Conservation (phyloP, 2,888 invertebrate genomes). For the Nemotelus pantherinus region DNA sequence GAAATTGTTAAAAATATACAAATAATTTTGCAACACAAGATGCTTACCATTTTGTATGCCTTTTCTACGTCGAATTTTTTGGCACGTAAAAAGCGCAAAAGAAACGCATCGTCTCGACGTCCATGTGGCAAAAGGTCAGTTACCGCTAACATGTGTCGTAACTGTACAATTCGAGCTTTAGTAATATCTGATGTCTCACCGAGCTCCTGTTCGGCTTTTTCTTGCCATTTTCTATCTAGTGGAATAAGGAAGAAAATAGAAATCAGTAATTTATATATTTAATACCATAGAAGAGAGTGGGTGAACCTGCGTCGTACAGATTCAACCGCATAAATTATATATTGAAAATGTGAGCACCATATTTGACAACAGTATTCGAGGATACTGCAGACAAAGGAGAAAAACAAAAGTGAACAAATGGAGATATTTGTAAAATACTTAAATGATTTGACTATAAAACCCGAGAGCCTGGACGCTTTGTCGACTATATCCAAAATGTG, state of each 20-base stretch:
- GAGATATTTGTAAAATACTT: too few relatives aligned
- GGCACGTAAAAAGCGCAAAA: slow-evolving; percentile 69
- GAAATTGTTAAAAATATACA: background rate
- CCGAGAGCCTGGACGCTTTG: too few relatives aligned
- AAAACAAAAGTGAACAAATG: too few relatives aligned
- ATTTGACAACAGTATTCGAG: too few relatives aligned
- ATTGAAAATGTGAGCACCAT: too few relatives aligned
- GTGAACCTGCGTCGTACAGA: too few relatives aligned
- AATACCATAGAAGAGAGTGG: too few relatives aligned
- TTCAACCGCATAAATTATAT: too few relatives aligned
- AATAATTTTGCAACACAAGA: background rate
- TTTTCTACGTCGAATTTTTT: slow-evolving; percentile 67
- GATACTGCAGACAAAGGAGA: too few relatives aligned
- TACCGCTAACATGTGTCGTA: slow-evolving; percentile 46
- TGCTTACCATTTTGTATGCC: slow-evolving; percentile 63
- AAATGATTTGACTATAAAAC: too few relatives aligned
- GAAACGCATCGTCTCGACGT: slow-evolving; percentile 68
- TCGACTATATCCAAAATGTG: too few relatives aligned
- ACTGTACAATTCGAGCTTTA: slow-evolving; percentile 46
- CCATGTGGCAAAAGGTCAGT: slow-evolving; percentile 53
- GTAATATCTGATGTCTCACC: slow-evolving; percentile 47
- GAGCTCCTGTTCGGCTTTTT: slow-evolving; percentile 51
- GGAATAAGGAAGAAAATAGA: background rate
- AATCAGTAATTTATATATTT: background rate
- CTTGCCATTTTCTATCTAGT: slow-evolving; percentile 49